These are phyloP conservation scores for Cherax destructor DNA, from an alignment of 1,140 invertebrate species.

Conservation along the genomic window DNA sequence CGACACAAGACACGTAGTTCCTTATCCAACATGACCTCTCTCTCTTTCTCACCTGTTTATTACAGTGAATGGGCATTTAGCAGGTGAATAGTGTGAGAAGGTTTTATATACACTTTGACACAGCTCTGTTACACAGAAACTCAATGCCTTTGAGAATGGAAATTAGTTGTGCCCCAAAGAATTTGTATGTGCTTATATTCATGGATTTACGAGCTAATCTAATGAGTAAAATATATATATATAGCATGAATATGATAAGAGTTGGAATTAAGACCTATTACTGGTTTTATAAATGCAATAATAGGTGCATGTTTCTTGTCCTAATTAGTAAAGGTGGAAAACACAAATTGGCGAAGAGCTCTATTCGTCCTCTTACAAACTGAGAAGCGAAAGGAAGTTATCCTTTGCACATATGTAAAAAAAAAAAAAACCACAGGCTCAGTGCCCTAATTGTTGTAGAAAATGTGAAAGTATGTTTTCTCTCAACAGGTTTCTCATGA, in stretches of 20 bases:
- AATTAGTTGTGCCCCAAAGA: background rate
- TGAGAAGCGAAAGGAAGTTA: background rate
- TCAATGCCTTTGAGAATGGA: background rate
- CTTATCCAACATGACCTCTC: background rate
- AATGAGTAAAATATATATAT: background rate
- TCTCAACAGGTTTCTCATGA: constrained; percentile 23
- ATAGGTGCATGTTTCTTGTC: too few species aligned
- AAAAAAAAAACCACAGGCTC: background rate
- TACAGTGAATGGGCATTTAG: constrained; percentile 23
- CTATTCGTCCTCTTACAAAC: constrained; percentile 8
- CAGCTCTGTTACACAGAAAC: background rate
- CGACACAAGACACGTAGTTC: constrained; percentile 24
- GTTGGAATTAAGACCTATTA: too few species aligned
- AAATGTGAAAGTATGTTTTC: constrained; percentile 24
- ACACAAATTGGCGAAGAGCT: too few species aligned
- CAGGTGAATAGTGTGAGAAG: background rate
- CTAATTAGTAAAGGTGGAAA: too few species aligned
- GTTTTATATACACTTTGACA: background rate
- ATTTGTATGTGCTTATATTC: background rate
- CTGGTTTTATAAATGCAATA: too few species aligned
- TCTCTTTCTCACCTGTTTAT: background rate
- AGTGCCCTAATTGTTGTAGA: constrained; percentile 8
- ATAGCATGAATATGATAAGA: too few species aligned
- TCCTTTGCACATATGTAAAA: background rate
- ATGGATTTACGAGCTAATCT: background rate